These are phyloP conservation scores for Eurois occulta DNA, from an alignment of 2,888 invertebrate species.

Conservation along the genomic window DNA sequence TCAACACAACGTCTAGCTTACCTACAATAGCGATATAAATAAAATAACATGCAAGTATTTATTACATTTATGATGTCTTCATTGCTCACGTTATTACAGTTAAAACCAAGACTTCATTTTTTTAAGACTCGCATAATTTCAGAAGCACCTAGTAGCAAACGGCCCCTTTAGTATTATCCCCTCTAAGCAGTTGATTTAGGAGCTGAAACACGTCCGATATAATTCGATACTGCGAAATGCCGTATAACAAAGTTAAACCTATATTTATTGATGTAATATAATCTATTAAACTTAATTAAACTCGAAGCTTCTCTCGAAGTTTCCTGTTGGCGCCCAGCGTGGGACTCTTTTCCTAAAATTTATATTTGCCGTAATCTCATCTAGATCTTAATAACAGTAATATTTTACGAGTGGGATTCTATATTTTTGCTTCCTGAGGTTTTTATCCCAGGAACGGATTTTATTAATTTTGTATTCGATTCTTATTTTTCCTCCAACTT, in stretches of 20 bases:
- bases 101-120: conserved; percentile 10
- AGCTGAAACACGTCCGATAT: conserved; percentile 30
- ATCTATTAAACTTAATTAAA: conserved; percentile 58
- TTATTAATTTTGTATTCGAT: conserved; percentile 32
- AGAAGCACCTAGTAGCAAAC: conserved; percentile 22
- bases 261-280: conserved; percentile 53
- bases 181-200: conserved; percentile 53
- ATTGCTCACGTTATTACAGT: neutral
- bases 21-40: conserved; percentile 1
- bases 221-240: conserved; percentile 50
- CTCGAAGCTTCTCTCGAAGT: conserved; percentile 42
- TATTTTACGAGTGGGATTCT: conserved; percentile 31
- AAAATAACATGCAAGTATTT: neutral
- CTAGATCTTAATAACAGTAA: conserved; percentile 56
- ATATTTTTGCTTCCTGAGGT: conserved; percentile 46
- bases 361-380: conserved; percentile 54
- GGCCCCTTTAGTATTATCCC: conserved; percentile 17
- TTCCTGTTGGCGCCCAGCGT: conserved; percentile 65
- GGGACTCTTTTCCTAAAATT: conserved; percentile 52
- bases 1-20: neutral
- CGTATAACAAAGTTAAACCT: conserved; percentile 46
- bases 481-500: conserved; percentile 11
- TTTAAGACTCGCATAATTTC: conserved; percentile 15
- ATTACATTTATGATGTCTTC: neutral
- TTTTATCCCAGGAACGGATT: conserved; percentile 15